Conservation (phyloP, 2,888 invertebrate genomes). For the Mellilla xanthometata region DNA sequence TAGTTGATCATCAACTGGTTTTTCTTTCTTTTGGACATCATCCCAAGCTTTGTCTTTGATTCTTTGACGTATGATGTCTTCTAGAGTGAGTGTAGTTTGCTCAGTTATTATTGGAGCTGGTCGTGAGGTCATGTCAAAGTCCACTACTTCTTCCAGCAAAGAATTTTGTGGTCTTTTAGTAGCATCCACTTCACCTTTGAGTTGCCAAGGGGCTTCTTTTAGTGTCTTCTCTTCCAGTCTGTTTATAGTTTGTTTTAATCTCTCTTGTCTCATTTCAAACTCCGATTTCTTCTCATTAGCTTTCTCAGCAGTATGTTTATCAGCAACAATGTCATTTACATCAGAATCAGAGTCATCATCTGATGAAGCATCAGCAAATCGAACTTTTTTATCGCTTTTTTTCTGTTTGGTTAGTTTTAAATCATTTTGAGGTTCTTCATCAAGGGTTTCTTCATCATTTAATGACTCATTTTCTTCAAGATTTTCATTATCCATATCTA, state of each 20-base stretch:
- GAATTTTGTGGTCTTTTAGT: conserved; percentile 94
- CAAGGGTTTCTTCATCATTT: conserved; percentile 29
- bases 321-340: conserved; percentile 32
- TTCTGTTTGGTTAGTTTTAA: conserved; percentile 34
- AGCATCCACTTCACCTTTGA: conserved; percentile 94
- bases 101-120: conserved; percentile 97
- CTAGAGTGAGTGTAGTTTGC: conserved; percentile 92
- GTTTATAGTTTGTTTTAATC: conserved; percentile 86
- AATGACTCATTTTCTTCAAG: not conserved
- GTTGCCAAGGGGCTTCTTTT: conserved; percentile 95
- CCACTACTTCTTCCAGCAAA: conserved; percentile 94
- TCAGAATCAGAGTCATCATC: conserved; percentile 53
- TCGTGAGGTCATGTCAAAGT: conserved; percentile 92
- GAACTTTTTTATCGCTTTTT: conserved; percentile 49
- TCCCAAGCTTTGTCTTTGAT: conserved; percentile 97
- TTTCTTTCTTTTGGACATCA: conserved; percentile 94
- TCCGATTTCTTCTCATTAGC: conserved; percentile 82
- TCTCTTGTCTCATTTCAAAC: conserved; percentile 89
- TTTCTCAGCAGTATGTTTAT: conserved; percentile 31
- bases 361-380: conserved; percentile 48
- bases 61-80: conserved; percentile 94
- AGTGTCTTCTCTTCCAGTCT: conserved; percentile 88
- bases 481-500: conserved; percentile 13
- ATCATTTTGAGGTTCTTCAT: conserved; percentile 38
- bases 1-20: conserved; percentile 90